These are phyloP conservation scores for Microplitis manilae DNA, from an alignment of 2,888 invertebrate genomes.

Conservation along the genomic window DNA sequence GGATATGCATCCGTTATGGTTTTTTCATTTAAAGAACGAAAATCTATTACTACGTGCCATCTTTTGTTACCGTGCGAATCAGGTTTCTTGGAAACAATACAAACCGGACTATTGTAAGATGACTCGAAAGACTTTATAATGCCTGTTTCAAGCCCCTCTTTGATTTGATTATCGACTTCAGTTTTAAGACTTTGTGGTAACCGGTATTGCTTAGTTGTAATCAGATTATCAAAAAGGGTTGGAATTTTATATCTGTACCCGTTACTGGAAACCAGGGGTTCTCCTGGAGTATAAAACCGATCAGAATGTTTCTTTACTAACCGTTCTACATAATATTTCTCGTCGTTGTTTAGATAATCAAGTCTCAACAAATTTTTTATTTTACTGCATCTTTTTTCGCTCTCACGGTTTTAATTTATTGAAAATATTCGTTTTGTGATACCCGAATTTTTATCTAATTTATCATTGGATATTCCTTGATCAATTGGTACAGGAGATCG, in stretches of 20 bases:
- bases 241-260: background rate
- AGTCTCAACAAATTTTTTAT: too few species aligned
- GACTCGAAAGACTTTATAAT: slow-evolving; percentile 43
- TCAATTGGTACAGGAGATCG: too few species aligned
- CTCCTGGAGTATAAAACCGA: too few species aligned
- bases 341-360: too few species aligned
- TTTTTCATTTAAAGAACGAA: slow-evolving; percentile 54
- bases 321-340: too few species aligned
- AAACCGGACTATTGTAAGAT: slow-evolving; percentile 28
- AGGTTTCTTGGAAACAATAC: slow-evolving; percentile 32
- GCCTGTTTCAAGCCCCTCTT: slow-evolving; percentile 32
- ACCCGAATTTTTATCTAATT: too few species aligned
- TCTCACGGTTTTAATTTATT: too few species aligned
- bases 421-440: too few species aligned
- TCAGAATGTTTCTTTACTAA: too few species aligned
- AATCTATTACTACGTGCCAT: slow-evolving; percentile 58
- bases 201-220: background rate
- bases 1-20: slow-evolving; percentile 58
- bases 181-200: background rate
- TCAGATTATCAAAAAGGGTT: background rate
- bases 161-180: slow-evolving; percentile 33
- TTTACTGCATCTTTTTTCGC: too few species aligned
- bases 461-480: too few species aligned
- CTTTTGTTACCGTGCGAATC: slow-evolving; percentile 44
- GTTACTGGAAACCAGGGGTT: too few species aligned